phyloP scores from a whole-genome alignment of 2,888 invertebrate species.

The Reticulitermes lucifugus region DNA sequence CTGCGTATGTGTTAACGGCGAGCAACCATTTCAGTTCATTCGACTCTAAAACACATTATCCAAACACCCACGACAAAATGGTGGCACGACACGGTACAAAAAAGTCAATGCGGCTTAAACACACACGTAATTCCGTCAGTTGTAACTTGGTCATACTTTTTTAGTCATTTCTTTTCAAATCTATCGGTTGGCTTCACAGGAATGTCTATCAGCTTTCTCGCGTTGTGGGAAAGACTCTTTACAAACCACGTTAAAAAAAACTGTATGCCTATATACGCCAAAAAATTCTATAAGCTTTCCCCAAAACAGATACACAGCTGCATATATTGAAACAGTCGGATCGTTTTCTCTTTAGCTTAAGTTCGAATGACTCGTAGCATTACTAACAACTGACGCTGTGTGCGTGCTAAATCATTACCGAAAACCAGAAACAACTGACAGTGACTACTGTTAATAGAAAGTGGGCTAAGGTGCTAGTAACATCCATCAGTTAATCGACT shows the following conservation, averaged over 20 bases:
- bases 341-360: too few relatives aligned
- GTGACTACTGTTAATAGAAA: too few relatives aligned
- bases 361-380: too few relatives aligned
- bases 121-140: neutral
- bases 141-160: neutral
- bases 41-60: neutral
- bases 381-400: too few relatives aligned
- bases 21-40: neutral
- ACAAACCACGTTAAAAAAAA: too few relatives aligned
- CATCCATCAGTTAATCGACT: too few relatives aligned
- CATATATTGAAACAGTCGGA: neutral
- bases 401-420: too few relatives aligned
- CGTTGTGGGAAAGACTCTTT: neutral
- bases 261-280: too few relatives aligned
- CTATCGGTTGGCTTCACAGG: neutral
- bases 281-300: too few relatives aligned
- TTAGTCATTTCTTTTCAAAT: neutral
- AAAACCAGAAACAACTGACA: too few relatives aligned
- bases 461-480: too few relatives aligned
- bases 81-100: neutral
- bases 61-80: neutral
- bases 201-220: slow-evolving; percentile 6
- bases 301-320: neutral
- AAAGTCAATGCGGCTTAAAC: neutral
- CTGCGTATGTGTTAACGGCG: neutral